A percentile compares a stretch with the other conserved stretches of the same genome.
phyloP scores from a whole-genome alignment of 2,888 invertebrate species.

The Ctenicera cuprea region DNA sequence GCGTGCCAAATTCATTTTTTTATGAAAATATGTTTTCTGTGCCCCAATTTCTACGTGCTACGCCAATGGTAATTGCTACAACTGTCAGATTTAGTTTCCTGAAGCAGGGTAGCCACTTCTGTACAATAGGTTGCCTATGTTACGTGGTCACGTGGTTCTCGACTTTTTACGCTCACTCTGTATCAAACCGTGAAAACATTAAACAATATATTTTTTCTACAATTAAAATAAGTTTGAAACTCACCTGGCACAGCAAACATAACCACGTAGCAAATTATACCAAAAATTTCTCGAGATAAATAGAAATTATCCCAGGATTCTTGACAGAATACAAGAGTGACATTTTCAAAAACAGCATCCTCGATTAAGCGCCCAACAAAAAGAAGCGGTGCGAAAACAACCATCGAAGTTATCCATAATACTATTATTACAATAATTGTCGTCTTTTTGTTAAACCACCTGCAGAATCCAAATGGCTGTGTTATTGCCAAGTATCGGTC shows the following conservation, averaged over 20 bases:
- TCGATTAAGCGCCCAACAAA: constrained; percentile 66
- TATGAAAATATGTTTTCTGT: too few relatives aligned
- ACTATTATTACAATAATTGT: constrained; percentile 79
- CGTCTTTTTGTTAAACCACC: constrained; percentile 81
- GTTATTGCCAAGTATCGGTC: constrained; percentile 86
- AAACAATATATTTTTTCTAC: too few relatives aligned
- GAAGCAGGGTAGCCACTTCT: too few relatives aligned
- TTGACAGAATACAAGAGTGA: constrained; percentile 71
- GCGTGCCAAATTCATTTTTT: too few relatives aligned
- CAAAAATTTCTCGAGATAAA: constrained; percentile 77
- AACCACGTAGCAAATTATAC: constrained; percentile 81
- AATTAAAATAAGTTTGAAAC: too few relatives aligned
- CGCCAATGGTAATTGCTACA: too few relatives aligned
- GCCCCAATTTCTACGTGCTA: too few relatives aligned
- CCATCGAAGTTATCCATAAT: constrained; percentile 80
- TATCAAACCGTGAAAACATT: too few relatives aligned
- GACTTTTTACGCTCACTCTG: too few relatives aligned
- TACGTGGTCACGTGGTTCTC: too few relatives aligned
- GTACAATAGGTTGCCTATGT: too few relatives aligned
- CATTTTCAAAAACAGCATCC: constrained; percentile 36
- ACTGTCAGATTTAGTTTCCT: too few relatives aligned
- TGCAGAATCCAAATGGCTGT: constrained; percentile 82
- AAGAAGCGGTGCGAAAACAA: constrained; percentile 81
- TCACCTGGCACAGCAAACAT: constrained; percentile 86
- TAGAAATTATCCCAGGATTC: constrained; percentile 78